Percentiles rank a stretch among this genome's conserved stretches.
These are phyloP conservation scores for Emydoidea blandingii DNA, from an alignment of 2,797 vertebrate genomes.

Conservation along the genomic window DNA sequence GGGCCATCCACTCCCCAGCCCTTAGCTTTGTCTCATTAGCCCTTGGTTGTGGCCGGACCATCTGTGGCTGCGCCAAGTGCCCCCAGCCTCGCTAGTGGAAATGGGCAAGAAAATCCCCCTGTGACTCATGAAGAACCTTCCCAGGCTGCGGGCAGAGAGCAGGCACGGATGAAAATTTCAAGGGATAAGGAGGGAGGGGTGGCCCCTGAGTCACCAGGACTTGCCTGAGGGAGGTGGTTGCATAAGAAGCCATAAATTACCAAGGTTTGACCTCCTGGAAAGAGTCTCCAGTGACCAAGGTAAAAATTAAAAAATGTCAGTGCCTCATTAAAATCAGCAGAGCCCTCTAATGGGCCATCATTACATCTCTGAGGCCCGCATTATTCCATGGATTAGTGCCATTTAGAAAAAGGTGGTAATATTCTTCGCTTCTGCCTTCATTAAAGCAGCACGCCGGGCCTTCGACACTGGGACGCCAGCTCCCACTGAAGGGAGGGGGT, in stretches of 20 bases:
- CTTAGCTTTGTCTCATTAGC: background rate
- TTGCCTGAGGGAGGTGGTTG: background rate
- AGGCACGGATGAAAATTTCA: background rate
- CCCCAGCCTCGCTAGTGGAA: background rate
- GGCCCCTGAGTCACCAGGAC: background rate
- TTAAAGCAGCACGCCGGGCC: background rate
- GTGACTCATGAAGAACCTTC: background rate
- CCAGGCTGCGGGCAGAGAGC: background rate
- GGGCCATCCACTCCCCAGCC: background rate
- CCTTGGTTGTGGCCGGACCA: background rate
- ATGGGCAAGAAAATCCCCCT: background rate
- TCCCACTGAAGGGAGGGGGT: background rate
- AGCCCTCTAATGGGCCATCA: constrained; percentile 13
- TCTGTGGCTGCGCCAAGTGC: background rate
- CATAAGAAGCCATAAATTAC: background rate
- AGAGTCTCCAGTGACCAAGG: constrained; percentile 29
- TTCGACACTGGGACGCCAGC: background rate
- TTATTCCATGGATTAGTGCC: background rate
- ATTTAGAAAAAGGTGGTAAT: constrained; percentile 15
- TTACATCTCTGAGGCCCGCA: background rate
- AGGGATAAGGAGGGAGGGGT: background rate
- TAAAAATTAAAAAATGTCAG: constrained; percentile 35
- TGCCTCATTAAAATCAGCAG: constrained; percentile 23
- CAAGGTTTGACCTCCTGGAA: constrained; percentile 21
- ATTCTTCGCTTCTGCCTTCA: background rate